Evolutionary conservation across 2,113 vertebrate genomes (phyloP).

Genomic region (Asarcornis scutulata): DNA sequence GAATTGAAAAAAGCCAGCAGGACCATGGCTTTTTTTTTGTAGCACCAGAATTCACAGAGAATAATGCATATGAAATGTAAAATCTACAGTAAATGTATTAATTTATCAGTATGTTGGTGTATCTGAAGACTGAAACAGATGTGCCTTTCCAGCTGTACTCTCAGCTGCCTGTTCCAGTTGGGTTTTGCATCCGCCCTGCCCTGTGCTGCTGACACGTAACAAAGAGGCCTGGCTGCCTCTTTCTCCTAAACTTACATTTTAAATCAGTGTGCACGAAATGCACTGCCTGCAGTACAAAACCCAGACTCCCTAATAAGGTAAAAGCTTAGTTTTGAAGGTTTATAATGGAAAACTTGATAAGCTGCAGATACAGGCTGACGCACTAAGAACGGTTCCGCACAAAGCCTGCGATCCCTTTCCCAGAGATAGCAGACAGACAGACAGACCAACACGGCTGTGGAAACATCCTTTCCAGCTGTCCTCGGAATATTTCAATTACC

Average conservation of each 20-base stretch:
- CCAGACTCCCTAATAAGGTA: background rate
- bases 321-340: background rate
- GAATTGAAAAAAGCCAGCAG: background rate
- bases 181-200: background rate
- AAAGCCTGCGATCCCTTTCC: background rate
- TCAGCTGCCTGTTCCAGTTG: background rate
- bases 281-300: background rate
- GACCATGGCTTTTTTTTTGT: background rate
- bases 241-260: background rate
- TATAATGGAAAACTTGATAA: background rate
- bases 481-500: background rate
- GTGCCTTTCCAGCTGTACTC: background rate
- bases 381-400: background rate
- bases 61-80: background rate
- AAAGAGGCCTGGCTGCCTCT: background rate
- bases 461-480: background rate
- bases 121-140: background rate
- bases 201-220: background rate
- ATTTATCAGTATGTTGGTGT: background rate
- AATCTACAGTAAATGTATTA: background rate
- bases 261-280: background rate
- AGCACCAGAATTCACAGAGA: background rate
- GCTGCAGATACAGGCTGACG: background rate
- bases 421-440: background rate
- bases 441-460: background rate